Conservation (phyloP, 2,797 vertebrate species). For the Tenualosa thibaudeaui region DNA sequence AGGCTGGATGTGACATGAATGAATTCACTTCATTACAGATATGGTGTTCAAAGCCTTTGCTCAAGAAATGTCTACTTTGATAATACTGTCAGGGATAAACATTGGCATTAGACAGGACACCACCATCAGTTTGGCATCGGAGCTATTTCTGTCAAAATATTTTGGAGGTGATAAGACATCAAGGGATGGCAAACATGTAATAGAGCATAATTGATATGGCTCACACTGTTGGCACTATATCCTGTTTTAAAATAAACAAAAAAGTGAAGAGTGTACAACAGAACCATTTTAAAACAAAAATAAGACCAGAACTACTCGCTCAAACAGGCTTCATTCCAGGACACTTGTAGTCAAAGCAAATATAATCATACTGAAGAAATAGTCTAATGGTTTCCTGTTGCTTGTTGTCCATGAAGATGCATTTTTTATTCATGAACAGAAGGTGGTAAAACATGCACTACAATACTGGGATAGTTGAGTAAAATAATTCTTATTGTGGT, state of each 20-base stretch:
- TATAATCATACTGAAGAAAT: not conserved
- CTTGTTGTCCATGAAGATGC: not conserved
- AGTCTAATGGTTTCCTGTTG: not conserved
- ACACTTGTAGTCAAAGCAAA: not conserved
- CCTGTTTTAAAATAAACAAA: not conserved
- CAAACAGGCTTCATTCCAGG: not conserved
- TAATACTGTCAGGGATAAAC: slow-evolving; percentile 6
- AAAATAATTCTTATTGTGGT: slow-evolving; percentile 37
- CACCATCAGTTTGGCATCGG: not conserved
- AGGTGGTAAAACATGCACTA: not conserved
- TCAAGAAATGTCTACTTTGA: slow-evolving; percentile 9
- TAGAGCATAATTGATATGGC: not conserved
- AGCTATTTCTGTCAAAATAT: not conserved
- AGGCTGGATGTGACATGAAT: slow-evolving; percentile 24
- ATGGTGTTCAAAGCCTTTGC: not conserved
- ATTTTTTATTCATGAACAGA: not conserved
- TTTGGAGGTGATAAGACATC: slow-evolving; percentile 1
- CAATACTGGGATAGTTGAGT: not conserved
- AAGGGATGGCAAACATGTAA: not conserved
- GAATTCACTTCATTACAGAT: not conserved
- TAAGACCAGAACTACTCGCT: not conserved
- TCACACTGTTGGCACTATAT: not conserved
- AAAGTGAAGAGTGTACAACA: not conserved
- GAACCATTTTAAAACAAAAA: not conserved
- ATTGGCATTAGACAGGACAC: not conserved